Evolutionary conservation across 2,797 vertebrate genomes (phyloP).

Genomic region (Chelidonichthys spinosus): DNA sequence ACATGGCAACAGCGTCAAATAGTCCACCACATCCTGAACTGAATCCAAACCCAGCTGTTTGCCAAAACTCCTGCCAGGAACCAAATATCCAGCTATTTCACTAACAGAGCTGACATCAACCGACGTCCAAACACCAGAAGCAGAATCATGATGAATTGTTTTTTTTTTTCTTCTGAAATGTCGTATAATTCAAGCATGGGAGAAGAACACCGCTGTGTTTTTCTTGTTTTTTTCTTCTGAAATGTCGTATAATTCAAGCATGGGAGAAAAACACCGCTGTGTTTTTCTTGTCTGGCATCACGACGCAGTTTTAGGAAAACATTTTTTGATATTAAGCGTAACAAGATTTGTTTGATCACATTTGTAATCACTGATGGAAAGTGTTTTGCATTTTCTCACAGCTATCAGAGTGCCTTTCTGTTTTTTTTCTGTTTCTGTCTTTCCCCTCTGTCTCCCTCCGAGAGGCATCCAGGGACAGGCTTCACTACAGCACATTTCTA

Average conservation of each 20-base stretch:
- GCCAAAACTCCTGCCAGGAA: constrained; percentile 57
- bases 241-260: constrained; percentile 32
- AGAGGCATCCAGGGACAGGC: constrained; percentile 72
- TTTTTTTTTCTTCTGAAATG: constrained; percentile 21
- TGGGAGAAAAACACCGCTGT: constrained; percentile 4
- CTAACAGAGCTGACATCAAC: constrained; percentile 39
- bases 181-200: constrained; percentile 22
- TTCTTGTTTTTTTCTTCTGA: constrained; percentile 6
- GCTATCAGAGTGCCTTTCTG: constrained; percentile 12
- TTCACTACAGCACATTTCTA: constrained; percentile 76
- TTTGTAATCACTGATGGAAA: constrained; percentile 25
- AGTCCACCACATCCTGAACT: constrained; percentile 47
- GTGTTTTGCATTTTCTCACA: constrained; percentile 4
- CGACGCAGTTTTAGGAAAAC: constrained; percentile 13
- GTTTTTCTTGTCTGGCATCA: constrained; percentile 15
- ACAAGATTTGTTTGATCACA: constrained; percentile 32
- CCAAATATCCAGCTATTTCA: constrained; percentile 51
- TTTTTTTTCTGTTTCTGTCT: constrained; percentile 44
- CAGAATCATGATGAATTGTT: constrained; percentile 28
- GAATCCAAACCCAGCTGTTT: constrained; percentile 58
- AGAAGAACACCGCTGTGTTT: constrained; percentile 8
- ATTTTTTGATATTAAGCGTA: constrained; percentile 38
- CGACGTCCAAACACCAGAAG: constrained; percentile 50
- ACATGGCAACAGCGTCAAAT: constrained; percentile 47
- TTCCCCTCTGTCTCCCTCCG: constrained; percentile 47